Evolutionary conservation across 2,888 invertebrate genomes (phyloP).

Genomic region (Phyllotreta striolata): DNA sequence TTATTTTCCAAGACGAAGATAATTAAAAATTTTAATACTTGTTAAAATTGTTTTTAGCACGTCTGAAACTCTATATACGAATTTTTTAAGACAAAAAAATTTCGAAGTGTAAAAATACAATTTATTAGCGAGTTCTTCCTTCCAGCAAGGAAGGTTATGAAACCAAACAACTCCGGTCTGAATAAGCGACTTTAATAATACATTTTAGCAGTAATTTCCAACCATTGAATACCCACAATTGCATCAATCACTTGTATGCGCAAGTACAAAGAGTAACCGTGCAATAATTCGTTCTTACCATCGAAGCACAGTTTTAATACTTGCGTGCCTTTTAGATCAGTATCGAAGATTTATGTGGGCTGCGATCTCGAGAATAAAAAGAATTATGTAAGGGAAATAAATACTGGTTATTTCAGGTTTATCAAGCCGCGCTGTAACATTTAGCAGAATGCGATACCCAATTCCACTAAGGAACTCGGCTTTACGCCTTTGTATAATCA

Average conservation of each 20-base stretch:
- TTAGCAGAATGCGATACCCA: no score
- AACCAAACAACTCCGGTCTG: not conserved
- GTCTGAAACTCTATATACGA: no score
- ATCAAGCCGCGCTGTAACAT: not conserved
- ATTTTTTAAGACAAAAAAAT: no score
- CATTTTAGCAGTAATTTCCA: slow-evolving; percentile 20
- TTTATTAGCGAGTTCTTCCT: no score
- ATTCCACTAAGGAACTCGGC: no score
- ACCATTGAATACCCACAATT: slow-evolving; percentile 27
- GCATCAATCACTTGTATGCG: slow-evolving; percentile 14
- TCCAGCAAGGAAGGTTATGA: no score
- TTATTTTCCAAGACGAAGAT: no score
- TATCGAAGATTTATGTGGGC: slow-evolving; percentile 8
- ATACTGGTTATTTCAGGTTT: slow-evolving; percentile 13
- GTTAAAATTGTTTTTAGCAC: no score
- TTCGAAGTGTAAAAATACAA: no score
- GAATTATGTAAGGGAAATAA: slow-evolving; percentile 6
- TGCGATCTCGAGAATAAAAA: not conserved
- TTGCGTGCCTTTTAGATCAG: slow-evolving; percentile 3
- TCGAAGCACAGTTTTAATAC: slow-evolving; percentile 3
- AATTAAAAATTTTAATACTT: no score
- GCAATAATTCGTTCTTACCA: slow-evolving; percentile 13
- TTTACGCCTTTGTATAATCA: no score
- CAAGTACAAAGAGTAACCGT: slow-evolving; percentile 6
- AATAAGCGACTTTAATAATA: slow-evolving; percentile 19